These are phyloP conservation scores for Enteromius treurensis DNA, from an alignment of 2,797 vertebrate species.

Conservation along the genomic window DNA sequence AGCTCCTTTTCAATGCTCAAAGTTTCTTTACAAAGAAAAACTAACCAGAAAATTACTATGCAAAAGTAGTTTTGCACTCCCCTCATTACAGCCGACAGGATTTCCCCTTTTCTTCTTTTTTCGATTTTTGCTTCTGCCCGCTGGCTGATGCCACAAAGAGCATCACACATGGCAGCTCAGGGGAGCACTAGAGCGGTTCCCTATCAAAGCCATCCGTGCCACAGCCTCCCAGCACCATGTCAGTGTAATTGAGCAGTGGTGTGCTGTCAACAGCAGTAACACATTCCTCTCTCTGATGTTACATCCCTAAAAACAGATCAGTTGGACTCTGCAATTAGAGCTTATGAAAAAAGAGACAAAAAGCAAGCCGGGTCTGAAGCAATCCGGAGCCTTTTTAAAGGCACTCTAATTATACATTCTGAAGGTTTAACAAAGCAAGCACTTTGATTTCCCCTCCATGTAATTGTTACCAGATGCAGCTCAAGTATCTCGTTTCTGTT, in stretches of 20 bases:
- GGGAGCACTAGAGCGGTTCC: constrained; percentile 24
- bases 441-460: constrained; percentile 77
- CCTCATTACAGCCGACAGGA: neutral
- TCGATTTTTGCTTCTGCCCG: constrained; percentile 20
- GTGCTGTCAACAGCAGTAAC: constrained; percentile 51
- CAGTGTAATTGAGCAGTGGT: constrained; percentile 50
- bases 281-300: constrained; percentile 48
- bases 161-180: constrained; percentile 44
- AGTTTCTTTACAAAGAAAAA: neutral
- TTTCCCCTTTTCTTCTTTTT: neutral
- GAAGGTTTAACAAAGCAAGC: constrained; percentile 80
- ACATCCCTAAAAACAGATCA: constrained; percentile 57
- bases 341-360: constrained; percentile 47
- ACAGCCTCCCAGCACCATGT: constrained; percentile 44
- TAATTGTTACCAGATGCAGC: constrained; percentile 84
- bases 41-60: no score
- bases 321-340: constrained; percentile 61
- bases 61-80: neutral
- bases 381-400: constrained; percentile 61
- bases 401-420: constrained; percentile 77
- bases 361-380: constrained; percentile 51
- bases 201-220: constrained; percentile 42
- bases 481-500: constrained; percentile 74
- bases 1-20: neutral
- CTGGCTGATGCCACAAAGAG: constrained; percentile 33